A percentile compares a stretch with the other conserved stretches of the same genome.
Conservation (phyloP, 2,113 vertebrate species). For the Gadus macrocephalus region DNA sequence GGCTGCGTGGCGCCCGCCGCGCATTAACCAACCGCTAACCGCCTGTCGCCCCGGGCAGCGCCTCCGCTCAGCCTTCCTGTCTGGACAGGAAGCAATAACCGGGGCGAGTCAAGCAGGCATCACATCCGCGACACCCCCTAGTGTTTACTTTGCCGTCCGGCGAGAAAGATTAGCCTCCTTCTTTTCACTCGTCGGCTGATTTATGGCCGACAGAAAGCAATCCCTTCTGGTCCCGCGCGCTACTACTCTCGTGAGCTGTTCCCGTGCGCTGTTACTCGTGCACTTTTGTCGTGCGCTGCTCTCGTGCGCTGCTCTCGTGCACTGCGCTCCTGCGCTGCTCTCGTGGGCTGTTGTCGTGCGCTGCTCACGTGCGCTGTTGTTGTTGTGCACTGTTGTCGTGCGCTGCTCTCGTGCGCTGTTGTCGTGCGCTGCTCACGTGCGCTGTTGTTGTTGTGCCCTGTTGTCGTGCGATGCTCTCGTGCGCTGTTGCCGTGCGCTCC, state of each 20-base stretch:
- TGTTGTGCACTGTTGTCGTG: conserved; percentile 61
- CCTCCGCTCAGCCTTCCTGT: conserved; percentile 43
- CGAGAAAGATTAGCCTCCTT: conserved; percentile 83
- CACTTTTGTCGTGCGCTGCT: neutral
- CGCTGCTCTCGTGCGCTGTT: conserved; percentile 36
- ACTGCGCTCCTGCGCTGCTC: neutral
- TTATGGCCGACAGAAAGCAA: conserved; percentile 88
- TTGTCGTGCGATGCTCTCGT: neutral
- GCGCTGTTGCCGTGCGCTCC: conserved; percentile 53
- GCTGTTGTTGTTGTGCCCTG: conserved; percentile 35
- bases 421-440: neutral
- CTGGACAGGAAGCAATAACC: conserved; percentile 49
- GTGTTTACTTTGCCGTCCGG: conserved; percentile 83
- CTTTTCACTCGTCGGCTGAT: conserved; percentile 77
- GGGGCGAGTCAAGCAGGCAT: conserved; percentile 63
- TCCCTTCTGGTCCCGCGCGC: conserved; percentile 77
- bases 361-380: conserved; percentile 16
- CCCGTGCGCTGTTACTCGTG: conserved; percentile 63
- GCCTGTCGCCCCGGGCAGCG: conserved; percentile 34
- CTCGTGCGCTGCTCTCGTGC: conserved; percentile 41
- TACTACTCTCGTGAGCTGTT: conserved; percentile 61
- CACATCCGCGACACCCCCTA: conserved; percentile 63
- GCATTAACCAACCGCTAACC: conserved; percentile 76
- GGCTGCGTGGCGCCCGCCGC: conserved; percentile 19
- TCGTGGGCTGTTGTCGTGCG: conserved; percentile 30